These are phyloP conservation scores for Ophraella communa DNA, from an alignment of 2,888 invertebrate genomes.

Conservation along the genomic window DNA sequence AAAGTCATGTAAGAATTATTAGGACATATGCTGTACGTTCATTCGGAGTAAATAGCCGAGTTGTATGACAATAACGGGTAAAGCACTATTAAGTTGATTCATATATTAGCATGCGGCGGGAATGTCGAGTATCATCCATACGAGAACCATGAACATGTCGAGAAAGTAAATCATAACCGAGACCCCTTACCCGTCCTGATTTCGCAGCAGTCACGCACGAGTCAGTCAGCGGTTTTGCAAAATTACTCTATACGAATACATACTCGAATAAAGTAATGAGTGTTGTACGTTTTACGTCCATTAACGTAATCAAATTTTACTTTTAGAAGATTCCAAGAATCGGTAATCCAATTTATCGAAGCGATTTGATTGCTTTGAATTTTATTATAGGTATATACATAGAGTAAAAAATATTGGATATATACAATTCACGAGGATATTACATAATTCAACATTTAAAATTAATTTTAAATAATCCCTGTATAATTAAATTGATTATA, in stretches of 20 bases:
- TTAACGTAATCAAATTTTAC: background rate
- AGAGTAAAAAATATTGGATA: too few relatives aligned
- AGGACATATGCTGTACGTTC: constrained; percentile 23
- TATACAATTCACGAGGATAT: too few relatives aligned
- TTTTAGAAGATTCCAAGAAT: background rate
- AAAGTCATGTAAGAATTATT: constrained; percentile 23
- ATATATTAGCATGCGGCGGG: constrained; percentile 25
- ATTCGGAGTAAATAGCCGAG: constrained; percentile 23
- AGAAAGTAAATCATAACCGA: constrained; percentile 17
- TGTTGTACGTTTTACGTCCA: background rate
- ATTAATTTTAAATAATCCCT: too few relatives aligned
- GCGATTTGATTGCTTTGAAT: background rate
- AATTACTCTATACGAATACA: constrained; percentile 14
- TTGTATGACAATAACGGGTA: constrained; percentile 30
- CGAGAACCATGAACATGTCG: constrained; percentile 24
- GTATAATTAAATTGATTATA: too few relatives aligned
- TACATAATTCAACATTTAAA: too few relatives aligned
- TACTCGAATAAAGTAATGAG: background rate
- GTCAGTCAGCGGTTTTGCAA: constrained; percentile 22
- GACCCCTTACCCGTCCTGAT: background rate
- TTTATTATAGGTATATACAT: too few relatives aligned
- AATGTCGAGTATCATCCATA: constrained; percentile 27
- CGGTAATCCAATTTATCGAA: background rate
- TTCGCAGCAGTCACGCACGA: constrained; percentile 21
- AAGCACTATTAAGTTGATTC: constrained; percentile 34